These are phyloP conservation scores for Ephydatia muelleri DNA, from an alignment of 37 sponge, comb jelly and placozoan species.

Conservation along the genomic window DNA sequence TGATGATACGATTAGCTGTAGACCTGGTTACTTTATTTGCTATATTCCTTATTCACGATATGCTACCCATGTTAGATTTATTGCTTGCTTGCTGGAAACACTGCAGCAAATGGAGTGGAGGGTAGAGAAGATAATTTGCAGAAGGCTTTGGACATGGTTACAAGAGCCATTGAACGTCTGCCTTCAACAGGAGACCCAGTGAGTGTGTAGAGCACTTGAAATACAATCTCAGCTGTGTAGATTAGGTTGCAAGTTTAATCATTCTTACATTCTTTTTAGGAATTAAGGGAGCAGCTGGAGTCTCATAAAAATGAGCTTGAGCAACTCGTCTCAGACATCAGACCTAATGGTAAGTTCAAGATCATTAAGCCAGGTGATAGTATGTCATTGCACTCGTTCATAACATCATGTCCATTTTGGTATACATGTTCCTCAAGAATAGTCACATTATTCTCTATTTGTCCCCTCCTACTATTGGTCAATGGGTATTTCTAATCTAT, in stretches of 20 bases:
- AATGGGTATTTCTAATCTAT: too few relatives aligned
- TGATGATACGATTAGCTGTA: too few relatives aligned
- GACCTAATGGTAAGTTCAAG: neutral
- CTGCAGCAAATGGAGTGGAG: neutral
- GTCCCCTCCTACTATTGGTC: too few relatives aligned
- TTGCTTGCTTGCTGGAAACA: neutral
- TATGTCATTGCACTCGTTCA: too few relatives aligned
- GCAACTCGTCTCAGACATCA: conserved; percentile 18
- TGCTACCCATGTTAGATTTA: neutral
- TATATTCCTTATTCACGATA: too few relatives aligned
- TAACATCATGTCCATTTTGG: neutral
- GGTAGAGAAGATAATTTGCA: neutral
- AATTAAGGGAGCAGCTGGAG: conserved; percentile 17
- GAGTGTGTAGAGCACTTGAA: neutral
- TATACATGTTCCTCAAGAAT: neutral
- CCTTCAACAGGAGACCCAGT: conserved; percentile 17
- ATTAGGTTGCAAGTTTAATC: neutral
- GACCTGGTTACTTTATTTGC: too few relatives aligned
- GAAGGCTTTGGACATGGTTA: conserved; percentile 30
- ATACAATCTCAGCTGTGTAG: too few relatives aligned
- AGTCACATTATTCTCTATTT: neutral
- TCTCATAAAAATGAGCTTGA: conserved; percentile 21
- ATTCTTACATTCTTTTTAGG: neutral
- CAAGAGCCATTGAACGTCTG: conserved; percentile 13
- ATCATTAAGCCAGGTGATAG: too few relatives aligned